Evolutionary conservation across 2,113 vertebrate species (phyloP), one percentile per base, ranked within the genome.

Genomic region (Vidua chalybeata): DNA sequence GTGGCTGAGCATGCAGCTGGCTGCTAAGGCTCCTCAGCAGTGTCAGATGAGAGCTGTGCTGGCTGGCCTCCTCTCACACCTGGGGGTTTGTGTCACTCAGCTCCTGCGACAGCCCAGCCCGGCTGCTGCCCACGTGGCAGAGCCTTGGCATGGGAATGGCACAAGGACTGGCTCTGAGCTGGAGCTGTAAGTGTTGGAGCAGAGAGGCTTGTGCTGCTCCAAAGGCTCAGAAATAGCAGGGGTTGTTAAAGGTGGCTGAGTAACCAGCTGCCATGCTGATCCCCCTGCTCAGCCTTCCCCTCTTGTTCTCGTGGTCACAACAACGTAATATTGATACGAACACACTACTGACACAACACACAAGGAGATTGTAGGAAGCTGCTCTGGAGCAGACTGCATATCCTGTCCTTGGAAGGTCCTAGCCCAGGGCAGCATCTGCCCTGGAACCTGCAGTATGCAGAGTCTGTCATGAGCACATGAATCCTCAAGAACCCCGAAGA

Each of bases 71-170:
- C 83, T 22, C 83, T 55, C 86, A 58, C 92, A 96, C 83, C 64
- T 93, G 95, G 95, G 91, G 6, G 54, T 59, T 92, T 0, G 5
- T 77, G 90, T 95, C 96, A 97, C 88, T 93, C 88, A 84, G 88
- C 88, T 90, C 78, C 79, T 51, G 63, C 8, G 7, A 33, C 83
- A 85, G 67, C 76, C 52, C 54, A 37, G 78, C 66, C 66, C 0
- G 2, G 71, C 92, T 90, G 94, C 95, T 76, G 72, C 62, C 91
- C 94, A 67, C 24, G 5, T 54, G 91, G 87, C 92, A 77, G 4
- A 22, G 51, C 88, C 82, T 18, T 91, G 92, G 95, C 94, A 80
- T 1, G 37, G 58, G 59, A 49, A 8, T 49, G 3, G 11, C 51
- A 10, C 39, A 19, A 17, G 79, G 37, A 30, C 35, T 58, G 72